Percentiles rank a stretch among this genome's conserved stretches.
phyloP scores from a whole-genome alignment of 2,113 vertebrate species.

The Sisor rabdophorus region DNA sequence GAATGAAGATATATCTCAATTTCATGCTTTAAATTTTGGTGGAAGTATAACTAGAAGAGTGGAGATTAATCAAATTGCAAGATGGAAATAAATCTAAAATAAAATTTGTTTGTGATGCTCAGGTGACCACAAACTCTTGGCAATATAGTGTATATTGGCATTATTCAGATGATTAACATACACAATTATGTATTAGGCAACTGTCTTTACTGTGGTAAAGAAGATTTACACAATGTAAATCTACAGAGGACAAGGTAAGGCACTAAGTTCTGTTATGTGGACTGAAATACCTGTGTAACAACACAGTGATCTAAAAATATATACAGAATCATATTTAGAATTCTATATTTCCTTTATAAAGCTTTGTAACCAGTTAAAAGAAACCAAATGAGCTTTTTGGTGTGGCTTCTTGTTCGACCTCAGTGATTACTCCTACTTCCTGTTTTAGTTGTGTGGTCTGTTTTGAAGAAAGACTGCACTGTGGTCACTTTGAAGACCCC shows the following conservation, averaged over 20 bases:
- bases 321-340: not conserved
- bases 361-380: not conserved
- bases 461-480: conserved; percentile 61
- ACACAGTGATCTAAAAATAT: not conserved
- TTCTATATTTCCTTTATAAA: not conserved
- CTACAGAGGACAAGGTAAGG: not conserved
- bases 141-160: not conserved
- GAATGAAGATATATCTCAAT: too few relatives aligned
- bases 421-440: conserved; percentile 25
- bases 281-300: not conserved
- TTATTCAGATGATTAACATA: not conserved
- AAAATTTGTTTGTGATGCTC: too few relatives aligned
- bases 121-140: too few relatives aligned
- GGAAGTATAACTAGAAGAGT: too few relatives aligned
- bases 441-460: conserved; percentile 54
- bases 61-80: too few relatives aligned
- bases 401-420: conserved; percentile 26
- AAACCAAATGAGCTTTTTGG: not conserved
- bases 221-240: not conserved
- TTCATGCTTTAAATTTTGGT: too few relatives aligned
- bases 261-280: not conserved
- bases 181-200: not conserved
- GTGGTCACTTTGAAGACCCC: conserved; percentile 62
- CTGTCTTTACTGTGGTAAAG: too few relatives aligned
- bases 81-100: too few relatives aligned